phyloP scores from a whole-genome alignment of 2,797 vertebrate genomes.

The Tapera naevia region DNA sequence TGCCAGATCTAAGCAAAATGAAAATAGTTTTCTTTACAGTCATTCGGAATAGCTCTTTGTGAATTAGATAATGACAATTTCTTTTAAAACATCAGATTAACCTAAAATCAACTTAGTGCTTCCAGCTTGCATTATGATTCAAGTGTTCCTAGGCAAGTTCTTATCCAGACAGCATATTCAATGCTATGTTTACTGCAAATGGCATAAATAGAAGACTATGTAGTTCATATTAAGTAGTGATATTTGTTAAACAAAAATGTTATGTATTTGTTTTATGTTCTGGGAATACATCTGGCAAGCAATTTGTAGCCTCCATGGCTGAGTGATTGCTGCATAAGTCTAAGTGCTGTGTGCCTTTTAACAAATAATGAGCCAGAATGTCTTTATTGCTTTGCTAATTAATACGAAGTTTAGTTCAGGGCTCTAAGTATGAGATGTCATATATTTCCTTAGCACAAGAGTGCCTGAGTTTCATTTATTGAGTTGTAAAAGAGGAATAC shows the following conservation, averaged over 20 bases:
- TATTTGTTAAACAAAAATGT: slow-evolving; percentile 50
- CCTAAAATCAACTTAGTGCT: slow-evolving; percentile 57
- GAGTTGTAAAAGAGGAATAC: not conserved
- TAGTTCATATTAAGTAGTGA: not conserved
- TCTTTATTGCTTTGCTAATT: slow-evolving; percentile 58
- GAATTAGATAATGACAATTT: slow-evolving; percentile 61
- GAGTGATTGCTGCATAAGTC: slow-evolving; percentile 12
- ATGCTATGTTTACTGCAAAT: slow-evolving; percentile 28
- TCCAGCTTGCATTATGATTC: slow-evolving; percentile 19
- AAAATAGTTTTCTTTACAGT: slow-evolving; percentile 26
- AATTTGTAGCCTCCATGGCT: not conserved
- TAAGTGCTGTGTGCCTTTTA: slow-evolving; percentile 38
- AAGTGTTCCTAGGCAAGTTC: slow-evolving; percentile 17
- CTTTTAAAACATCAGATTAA: slow-evolving; percentile 64
- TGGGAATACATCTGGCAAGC: slow-evolving; percentile 35
- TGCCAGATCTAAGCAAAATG: slow-evolving; percentile 3
- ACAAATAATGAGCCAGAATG: slow-evolving; percentile 45
- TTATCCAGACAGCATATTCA: slow-evolving; percentile 26
- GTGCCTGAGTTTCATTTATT: not conserved
- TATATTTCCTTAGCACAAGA: not conserved
- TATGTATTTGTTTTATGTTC: slow-evolving; percentile 17
- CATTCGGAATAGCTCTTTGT: not conserved
- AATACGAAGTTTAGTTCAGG: slow-evolving; percentile 41
- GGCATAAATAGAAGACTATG: slow-evolving; percentile 13
- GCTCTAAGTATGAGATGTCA: not conserved